Base-by-base conservation (phyloP, 2,888 invertebrate genomes). In the Sinelater perroti region DNA sequence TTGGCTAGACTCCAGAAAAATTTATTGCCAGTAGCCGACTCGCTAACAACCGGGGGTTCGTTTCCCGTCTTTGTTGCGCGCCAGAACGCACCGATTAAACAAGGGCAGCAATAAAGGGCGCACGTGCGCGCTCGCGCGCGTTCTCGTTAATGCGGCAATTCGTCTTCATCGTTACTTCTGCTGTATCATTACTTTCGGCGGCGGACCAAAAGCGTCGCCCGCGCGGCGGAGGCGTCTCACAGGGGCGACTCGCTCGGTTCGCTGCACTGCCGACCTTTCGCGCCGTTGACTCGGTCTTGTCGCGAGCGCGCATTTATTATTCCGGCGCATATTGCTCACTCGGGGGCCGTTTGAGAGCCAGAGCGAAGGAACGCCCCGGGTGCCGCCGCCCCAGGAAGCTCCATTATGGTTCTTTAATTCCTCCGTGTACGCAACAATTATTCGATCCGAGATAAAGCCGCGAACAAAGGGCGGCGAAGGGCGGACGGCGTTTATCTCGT, bases 351-450 rank as follows among this genome's bases (percentile, higher is more conserved):
- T 70, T 67, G 67, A 67, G 68, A 67, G 61, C 69, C 69, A 67
- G 66, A 68, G 69, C 61, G 66, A 70, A 67, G 67, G 65, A 67
- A 67, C 65, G 66, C 56, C 64, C 60, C 62, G n/a, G n/a, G n/a
- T n/a, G 52, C 33, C 44, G 59, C 30, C 54, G 49, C 33, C 55
- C 63, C n/a, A n/a, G n/a, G n/a, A n/a, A 56, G 61, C 66, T 71
- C 71, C 69, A 71, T 72, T 70, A 71, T 70, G 69, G 68, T 70
- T 70, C 69, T 71, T 72, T 71, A 72, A 71, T 72, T 70, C 67
- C 61, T 66, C 64, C 47, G 57, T 56, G 67, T 70, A 66, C 67
- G 68, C 66, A 70, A 66, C 68, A 68, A 46, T 47, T 54, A 21
- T n/a, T n/a, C n/a, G n/a, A n/a, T n/a, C n/a, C n/a, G n/a, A n/a